These are phyloP conservation scores for Rhabdophis nuchalis DNA, from an alignment of 2,797 vertebrate genomes.

Conservation along the genomic window DNA sequence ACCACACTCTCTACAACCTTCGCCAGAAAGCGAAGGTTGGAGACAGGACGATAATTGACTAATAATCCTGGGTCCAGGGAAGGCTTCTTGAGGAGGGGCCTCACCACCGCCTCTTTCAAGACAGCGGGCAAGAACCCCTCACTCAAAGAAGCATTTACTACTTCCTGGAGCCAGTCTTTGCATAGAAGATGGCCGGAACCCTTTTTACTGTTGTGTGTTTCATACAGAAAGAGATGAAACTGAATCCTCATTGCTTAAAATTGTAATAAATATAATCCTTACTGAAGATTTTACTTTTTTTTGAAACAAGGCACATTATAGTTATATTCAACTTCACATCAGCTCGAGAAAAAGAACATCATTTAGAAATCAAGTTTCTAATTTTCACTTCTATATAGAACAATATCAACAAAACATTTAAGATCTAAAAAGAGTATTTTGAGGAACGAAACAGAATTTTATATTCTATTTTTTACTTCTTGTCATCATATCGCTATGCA, in stretches of 20 bases:
- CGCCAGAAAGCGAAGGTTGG: no score
- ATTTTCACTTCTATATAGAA: not conserved
- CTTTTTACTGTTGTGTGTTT: not conserved
- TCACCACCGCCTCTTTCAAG: no score
- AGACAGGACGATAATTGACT: no score
- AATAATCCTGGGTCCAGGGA: no score
- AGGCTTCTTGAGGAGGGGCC: no score
- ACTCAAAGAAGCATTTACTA: no score
- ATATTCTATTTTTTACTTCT: not conserved
- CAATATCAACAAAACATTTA: not conserved
- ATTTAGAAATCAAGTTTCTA: not conserved
- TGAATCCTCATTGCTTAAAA: not conserved
- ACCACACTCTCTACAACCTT: no score
- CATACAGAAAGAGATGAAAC: not conserved
- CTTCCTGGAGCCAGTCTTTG: no score
- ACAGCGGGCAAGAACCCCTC: no score
- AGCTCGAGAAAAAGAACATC: not conserved
- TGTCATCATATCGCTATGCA: not conserved
- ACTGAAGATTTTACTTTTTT: not conserved
- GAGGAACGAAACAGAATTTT: not conserved
- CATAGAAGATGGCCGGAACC: not conserved
- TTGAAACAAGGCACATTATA: not conserved
- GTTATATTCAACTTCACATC: not conserved
- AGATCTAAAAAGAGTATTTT: not conserved
- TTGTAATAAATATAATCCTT: not conserved